Base-by-base conservation (phyloP, 2,888 invertebrate genomes). In the Tenthredo notha region DNA sequence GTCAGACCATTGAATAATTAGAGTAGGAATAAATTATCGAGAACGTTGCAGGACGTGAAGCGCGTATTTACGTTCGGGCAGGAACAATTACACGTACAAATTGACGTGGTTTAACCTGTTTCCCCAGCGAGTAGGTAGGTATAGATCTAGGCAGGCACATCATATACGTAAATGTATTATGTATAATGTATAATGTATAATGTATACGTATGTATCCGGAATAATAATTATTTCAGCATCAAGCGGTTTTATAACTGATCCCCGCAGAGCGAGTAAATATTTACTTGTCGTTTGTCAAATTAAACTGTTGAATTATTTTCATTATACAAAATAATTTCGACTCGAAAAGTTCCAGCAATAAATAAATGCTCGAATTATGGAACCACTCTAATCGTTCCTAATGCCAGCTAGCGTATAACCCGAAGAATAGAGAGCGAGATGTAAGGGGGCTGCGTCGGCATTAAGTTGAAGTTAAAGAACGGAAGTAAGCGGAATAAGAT, bases 401-500 rank as follows among this genome's bases (percentile, higher is more conserved):
- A 47, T 47, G 15, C 47, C 4, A 47, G 47, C 15, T 47, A 12
- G 47, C 47, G 0, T 47, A 47, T 47, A 47, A 47, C 47, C 47
- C 47, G 47, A 47, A 54, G 6, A n/a, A 54, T 7, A 54, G 54
- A 54, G n/a, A 54, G 72, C 12, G 40, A 40, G 21, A 21, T n/a
- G 21, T 29, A 67, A 70, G 70, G 29, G 37, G 47, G 25, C 21
- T 29, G 37, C 29, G 9, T 77, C 29, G 29, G 4, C 58, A 61
- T 80, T 61, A 80, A 18, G 61, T 61, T 37, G 21, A n/a, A 18
- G 61, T 61, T 37, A 25, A n/a, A 74, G 21, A 15, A 80, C 80
- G 80, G 61, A 58, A 80, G 80, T 61, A 15, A 80, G n/a, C 61
- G 37, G 29, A 77, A 40, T 25, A 61, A 40, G 61, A 40, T 80